Base-by-base conservation (phyloP, 2,888 invertebrate species). In the Andrena chrysosceles region DNA sequence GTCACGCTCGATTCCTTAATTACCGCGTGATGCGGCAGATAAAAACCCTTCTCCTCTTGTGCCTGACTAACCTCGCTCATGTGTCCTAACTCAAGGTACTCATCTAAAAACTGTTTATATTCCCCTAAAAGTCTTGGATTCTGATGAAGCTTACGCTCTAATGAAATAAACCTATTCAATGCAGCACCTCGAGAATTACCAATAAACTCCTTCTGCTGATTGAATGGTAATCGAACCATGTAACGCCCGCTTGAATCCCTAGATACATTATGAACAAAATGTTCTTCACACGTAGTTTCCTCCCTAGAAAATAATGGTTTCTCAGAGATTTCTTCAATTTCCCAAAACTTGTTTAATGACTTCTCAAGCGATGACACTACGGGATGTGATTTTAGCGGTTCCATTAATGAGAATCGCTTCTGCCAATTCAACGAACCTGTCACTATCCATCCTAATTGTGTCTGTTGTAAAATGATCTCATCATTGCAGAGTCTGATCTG, bases 11-110 rank as follows among this genome's bases (percentile, higher is more conserved):
- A 16, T n/a, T 31, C 60, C 16, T 31, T 49, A 49, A 49, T n/a
- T n/a, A 16, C n/a, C n/a, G 49, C 16, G 7, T 49, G 16, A n/a
- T n/a, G 7, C n/a, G 49, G n/a, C 49, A 49, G 31, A n/a, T 49
- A n/a, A n/a, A 49, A 49, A 5, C 49, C n/a, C n/a, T 5, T 49
- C 0, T 5, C 7, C 2, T 7, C 7, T 2, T 48, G 16, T 8
- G 16, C 29, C 0, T 8, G 8, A 6, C 13, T 0, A 2, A 20
- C 35, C 1, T 23, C 20, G n/a, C 16, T 2, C 76, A 76, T 76
- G 8, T 76, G 69, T 1, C 54, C 68, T 7, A 76, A 8, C 2
- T 6, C 2, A 4, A 26, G 4, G 31, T 76, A 76, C 2, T 69
- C 76, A 0, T 13, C 16, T 23, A 75, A 1, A n/a, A 75, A 67